A percentile compares a stretch with the other conserved stretches of the same genome.
Conservation (phyloP, 1,140 invertebrate species). For the Plectrocnemia conspersa region DNA sequence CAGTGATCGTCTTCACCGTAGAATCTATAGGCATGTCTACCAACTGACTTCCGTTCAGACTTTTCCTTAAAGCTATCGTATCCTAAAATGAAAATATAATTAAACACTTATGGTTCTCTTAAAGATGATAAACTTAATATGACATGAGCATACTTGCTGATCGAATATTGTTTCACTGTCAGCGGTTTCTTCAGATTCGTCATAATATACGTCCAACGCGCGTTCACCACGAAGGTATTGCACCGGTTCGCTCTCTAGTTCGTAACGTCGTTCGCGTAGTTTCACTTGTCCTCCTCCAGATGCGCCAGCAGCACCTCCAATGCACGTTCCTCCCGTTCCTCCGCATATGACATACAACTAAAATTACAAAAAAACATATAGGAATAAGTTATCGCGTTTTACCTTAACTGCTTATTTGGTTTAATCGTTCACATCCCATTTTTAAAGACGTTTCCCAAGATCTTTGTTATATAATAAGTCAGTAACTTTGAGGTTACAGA, state of each 20-base stretch:
- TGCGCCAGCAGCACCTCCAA: slow-evolving; percentile 29
- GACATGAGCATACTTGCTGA: slow-evolving; percentile 21
- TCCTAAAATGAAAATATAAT: slow-evolving; percentile 24
- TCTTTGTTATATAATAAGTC: too few species aligned
- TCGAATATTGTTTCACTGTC: slow-evolving; percentile 27
- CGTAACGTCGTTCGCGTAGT: neutral
- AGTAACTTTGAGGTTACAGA: too few species aligned
- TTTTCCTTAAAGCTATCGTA: slow-evolving; percentile 41
- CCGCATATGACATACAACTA: slow-evolving; percentile 41
- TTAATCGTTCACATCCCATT: too few species aligned
- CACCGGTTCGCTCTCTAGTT: neutral
- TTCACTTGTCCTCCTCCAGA: slow-evolving; percentile 16
- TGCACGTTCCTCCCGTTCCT: slow-evolving; percentile 19
- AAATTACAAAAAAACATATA: slow-evolving; percentile 16
- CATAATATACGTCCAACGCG: slow-evolving; percentile 23
- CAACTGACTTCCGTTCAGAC: slow-evolving; percentile 39
- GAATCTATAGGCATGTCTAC: slow-evolving; percentile 46
- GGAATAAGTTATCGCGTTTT: too few species aligned
- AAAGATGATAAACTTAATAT: neutral
- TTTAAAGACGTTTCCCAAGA: too few species aligned
- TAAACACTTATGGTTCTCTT: neutral
- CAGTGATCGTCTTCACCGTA: slow-evolving; percentile 41
- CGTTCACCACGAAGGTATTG: slow-evolving; percentile 19
- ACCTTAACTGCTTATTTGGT: too few species aligned
- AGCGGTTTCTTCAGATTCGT: slow-evolving; percentile 21